Base-by-base conservation (phyloP, 2,113 vertebrate species). In the Cebus imitator region DNA sequence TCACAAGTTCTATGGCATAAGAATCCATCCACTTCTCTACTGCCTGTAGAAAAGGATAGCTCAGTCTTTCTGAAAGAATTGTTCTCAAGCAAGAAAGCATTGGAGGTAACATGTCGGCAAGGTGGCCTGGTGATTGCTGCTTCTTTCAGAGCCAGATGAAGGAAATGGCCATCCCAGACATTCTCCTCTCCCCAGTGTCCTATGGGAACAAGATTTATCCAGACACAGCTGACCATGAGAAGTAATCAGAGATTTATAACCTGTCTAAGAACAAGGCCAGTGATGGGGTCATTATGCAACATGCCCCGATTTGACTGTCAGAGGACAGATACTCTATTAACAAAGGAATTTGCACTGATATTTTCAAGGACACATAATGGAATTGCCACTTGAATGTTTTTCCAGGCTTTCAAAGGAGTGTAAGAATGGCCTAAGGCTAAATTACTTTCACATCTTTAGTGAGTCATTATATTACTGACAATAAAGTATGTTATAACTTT, bases 381-480 rank as follows among this genome's bases (percentile, higher is more conserved):
- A 95, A 98, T 89, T 92, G n/a, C 43, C 61, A 83, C 50, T 88
- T 73, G 25, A 76, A 76, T 91, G n/a, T 20, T 79, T 90, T 93
- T 48, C 35, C 64, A 40, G 32, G n/a, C 52, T 78, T 78, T 96
- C 70, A 90, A 52, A 92, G 25, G 48, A 90, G 5, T 20, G 1
- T 37, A 75, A 45, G 6, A 90, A 79, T 80, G 8, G 5, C 35
- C 27, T 93, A 68, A 76, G 13, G 43, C 43, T 83, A 7, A 55
- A 30, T 23, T 68, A 43, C 17, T 58, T 52, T 94, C 21, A 6
- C 64, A 35, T 79, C 23, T 90, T 72, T 73, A 84, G 58, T 78
- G 11, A 75, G 64, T 78, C 75, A 50, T 1, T 27, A 27, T 50
- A 64, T 25, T 64, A 64, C 61, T 64, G 61, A 30, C 61, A 64